Conservation (phyloP, 2,113 vertebrate genomes). For the Aix galericulata region DNA sequence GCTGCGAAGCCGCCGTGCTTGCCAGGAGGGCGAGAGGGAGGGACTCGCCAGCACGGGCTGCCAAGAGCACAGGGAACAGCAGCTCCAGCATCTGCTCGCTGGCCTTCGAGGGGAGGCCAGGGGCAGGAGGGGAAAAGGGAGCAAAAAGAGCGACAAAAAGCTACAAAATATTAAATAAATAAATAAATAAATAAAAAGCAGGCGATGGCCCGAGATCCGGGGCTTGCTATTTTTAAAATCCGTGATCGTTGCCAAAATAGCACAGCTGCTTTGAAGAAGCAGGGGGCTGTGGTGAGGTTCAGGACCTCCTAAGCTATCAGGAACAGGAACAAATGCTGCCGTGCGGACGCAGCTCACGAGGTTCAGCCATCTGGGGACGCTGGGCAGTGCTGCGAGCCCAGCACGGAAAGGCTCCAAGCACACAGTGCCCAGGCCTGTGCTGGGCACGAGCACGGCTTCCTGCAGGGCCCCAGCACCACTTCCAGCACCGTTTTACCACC, state of each 20-base stretch:
- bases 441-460: neutral
- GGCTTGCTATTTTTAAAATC: constrained; percentile 57
- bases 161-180: too few species aligned
- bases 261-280: constrained; percentile 39
- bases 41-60: accelerated
- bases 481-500: neutral
- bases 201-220: neutral
- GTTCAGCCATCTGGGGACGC: neutral
- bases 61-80: neutral
- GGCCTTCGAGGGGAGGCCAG: accelerated
- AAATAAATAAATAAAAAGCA: neutral
- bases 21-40: neutral
- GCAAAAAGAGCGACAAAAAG: neutral
- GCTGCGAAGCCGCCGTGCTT: accelerated
- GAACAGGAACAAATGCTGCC: neutral
- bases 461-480: neutral
- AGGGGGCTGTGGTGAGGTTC: neutral
- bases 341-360: neutral
- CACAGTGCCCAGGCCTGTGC: neutral
- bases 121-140: neutral
- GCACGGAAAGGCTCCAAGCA: neutral
- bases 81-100: neutral
- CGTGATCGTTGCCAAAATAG: constrained; percentile 17
- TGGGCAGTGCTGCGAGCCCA: neutral
- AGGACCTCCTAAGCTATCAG: neutral